Conservation (phyloP, 1,140 invertebrate genomes). For the Vanessa tameamea region DNA sequence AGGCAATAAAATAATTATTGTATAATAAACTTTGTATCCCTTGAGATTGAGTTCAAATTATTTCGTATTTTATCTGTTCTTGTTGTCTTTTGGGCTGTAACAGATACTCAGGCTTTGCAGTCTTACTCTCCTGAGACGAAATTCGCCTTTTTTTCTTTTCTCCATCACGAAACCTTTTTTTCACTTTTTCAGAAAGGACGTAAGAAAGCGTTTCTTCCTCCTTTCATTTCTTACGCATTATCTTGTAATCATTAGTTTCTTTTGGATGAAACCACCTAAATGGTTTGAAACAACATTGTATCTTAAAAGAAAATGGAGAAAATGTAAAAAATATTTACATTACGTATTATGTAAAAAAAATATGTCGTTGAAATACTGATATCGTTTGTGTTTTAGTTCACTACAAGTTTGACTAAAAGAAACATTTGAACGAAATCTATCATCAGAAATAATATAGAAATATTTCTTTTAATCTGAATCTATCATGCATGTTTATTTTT, state of each 20-base stretch:
- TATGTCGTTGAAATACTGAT: neutral
- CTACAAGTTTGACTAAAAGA: too few species aligned
- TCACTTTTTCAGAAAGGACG: slow-evolving; percentile 74
- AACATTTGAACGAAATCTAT: too few species aligned
- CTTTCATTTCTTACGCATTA: slow-evolving; percentile 75
- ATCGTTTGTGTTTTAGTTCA: too few species aligned
- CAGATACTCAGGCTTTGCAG: slow-evolving; percentile 70
- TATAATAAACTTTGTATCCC: slow-evolving; percentile 27
- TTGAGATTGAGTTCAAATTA: slow-evolving; percentile 41
- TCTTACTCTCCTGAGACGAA: slow-evolving; percentile 78
- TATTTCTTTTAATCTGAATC: too few species aligned
- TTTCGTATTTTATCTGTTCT: slow-evolving; percentile 18
- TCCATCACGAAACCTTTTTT: slow-evolving; percentile 73
- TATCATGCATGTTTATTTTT: too few species aligned
- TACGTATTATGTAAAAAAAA: neutral
- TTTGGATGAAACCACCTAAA: slow-evolving; percentile 38
- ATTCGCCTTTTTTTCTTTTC: slow-evolving; percentile 75
- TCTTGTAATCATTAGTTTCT: slow-evolving; percentile 72
- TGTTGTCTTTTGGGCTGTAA: slow-evolving; percentile 45
- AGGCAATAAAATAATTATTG: slow-evolving; percentile 27
- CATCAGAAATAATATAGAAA: too few species aligned
- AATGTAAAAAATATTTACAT: neutral
- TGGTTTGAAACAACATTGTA: slow-evolving; percentile 30
- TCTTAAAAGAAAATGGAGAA: neutral
- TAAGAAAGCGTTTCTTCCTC: slow-evolving; percentile 66